Percentiles rank a stretch among this genome's conserved stretches.
These are phyloP conservation scores for Muscicapa comitata DNA, from an alignment of 2,797 vertebrate species.

Conservation along the genomic window DNA sequence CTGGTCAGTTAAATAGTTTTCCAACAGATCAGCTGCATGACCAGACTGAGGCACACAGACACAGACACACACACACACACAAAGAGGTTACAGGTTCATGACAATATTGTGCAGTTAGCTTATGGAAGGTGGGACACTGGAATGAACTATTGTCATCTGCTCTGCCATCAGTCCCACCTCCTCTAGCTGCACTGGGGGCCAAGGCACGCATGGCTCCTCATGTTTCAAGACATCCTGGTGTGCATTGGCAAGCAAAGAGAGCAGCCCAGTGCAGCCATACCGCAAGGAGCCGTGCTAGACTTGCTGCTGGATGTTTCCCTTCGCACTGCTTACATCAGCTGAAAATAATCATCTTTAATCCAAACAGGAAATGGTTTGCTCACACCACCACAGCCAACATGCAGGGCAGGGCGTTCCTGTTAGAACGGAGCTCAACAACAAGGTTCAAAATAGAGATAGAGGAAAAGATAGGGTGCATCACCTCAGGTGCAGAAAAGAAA, in stretches of 20 bases:
- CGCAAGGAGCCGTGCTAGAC: slow-evolving; percentile 39
- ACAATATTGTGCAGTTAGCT: not conserved
- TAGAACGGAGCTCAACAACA: slow-evolving; percentile 33
- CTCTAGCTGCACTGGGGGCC: not conserved
- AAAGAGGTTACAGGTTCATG: not conserved
- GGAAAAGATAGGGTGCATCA: slow-evolving; percentile 46
- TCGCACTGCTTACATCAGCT: slow-evolving; percentile 10
- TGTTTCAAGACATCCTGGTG: not conserved
- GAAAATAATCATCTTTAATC: slow-evolving; percentile 58
- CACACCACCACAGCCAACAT: slow-evolving; percentile 54
- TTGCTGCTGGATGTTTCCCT: slow-evolving; percentile 56
- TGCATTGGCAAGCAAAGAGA: not conserved
- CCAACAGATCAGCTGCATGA: not conserved
- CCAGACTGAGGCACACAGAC: not conserved
- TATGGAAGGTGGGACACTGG: not conserved
- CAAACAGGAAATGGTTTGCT: slow-evolving; percentile 73
- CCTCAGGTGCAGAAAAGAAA: slow-evolving; percentile 26
- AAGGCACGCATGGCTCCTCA: not conserved
- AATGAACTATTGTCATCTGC: not conserved
- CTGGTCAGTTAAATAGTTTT: not conserved
- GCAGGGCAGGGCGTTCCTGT: slow-evolving; percentile 54
- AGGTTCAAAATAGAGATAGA: slow-evolving; percentile 56
- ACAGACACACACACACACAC: not conserved
- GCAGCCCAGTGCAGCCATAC: not conserved
- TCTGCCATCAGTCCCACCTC: not conserved